Conservation (phyloP, 2,113 vertebrate genomes). For the Stercorarius parasiticus region DNA sequence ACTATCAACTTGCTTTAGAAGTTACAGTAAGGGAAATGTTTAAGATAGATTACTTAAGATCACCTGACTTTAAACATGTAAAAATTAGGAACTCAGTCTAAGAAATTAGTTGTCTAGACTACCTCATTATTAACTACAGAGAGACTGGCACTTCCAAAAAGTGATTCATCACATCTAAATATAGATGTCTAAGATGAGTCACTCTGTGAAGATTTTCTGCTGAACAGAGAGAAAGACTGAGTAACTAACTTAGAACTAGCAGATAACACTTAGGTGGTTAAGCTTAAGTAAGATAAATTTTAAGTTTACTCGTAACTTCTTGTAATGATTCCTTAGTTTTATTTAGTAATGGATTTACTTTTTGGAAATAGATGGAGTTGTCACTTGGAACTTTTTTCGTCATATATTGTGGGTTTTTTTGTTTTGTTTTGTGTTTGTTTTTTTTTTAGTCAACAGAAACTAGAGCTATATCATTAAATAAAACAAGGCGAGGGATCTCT, state of each 20-base stretch:
- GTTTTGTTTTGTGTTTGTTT: too few relatives aligned
- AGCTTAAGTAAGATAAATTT: background rate
- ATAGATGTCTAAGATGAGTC: background rate
- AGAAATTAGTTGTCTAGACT: background rate
- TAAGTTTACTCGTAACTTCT: background rate
- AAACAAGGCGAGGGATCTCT: fast-evolving
- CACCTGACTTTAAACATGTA: background rate
- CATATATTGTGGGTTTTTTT: background rate
- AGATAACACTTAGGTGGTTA: background rate
- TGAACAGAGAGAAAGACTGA: background rate
- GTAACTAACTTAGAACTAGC: background rate
- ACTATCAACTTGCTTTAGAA: background rate
- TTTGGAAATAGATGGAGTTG: background rate
- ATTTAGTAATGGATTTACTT: background rate
- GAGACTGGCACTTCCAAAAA: background rate
- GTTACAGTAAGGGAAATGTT: fast-evolving
- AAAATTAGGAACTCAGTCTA: background rate
- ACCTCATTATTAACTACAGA: background rate
- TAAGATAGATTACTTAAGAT: background rate
- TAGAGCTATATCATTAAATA: background rate
- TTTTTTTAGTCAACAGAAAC: background rate
- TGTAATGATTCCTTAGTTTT: background rate
- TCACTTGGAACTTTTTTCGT: background rate
- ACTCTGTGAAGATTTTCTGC: background rate
- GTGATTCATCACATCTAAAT: background rate